Evolutionary conservation across 2,888 invertebrate species (phyloP).

Genomic region (Balanococcus diminutus): DNA sequence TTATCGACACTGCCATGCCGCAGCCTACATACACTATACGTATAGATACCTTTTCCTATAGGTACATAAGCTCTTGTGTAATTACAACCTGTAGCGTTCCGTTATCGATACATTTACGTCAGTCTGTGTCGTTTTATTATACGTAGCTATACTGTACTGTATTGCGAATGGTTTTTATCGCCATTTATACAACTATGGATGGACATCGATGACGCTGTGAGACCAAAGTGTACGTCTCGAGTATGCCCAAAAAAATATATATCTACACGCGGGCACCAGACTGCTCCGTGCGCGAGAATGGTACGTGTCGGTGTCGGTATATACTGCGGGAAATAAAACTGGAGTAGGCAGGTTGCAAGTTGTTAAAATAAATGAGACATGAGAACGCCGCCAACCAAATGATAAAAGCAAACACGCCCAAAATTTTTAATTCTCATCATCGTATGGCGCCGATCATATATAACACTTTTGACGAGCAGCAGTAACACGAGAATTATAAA

Average conservation of each 20-base stretch:
- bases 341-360: constrained; percentile 26
- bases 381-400: constrained; percentile 26
- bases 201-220: no score
- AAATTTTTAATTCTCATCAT: constrained; percentile 22
- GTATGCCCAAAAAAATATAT: no score
- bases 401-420: constrained; percentile 27
- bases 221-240: no score
- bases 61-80: neutral
- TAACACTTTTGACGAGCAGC: constrained; percentile 14
- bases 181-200: no score
- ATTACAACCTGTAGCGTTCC: neutral
- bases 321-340: neutral
- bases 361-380: constrained; percentile 29
- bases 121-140: neutral
- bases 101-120: neutral
- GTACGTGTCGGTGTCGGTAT: neutral
- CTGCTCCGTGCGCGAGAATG: no score
- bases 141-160: neutral
- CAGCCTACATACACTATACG: neutral
- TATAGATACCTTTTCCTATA: neutral
- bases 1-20: neutral
- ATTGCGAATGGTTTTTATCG: neutral
- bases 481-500: neutral
- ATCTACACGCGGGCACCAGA: no score
- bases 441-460: constrained; percentile 19